These are phyloP conservation scores for Streblospio benedicti DNA, from an alignment of 1,140 invertebrate genomes.

Conservation along the genomic window DNA sequence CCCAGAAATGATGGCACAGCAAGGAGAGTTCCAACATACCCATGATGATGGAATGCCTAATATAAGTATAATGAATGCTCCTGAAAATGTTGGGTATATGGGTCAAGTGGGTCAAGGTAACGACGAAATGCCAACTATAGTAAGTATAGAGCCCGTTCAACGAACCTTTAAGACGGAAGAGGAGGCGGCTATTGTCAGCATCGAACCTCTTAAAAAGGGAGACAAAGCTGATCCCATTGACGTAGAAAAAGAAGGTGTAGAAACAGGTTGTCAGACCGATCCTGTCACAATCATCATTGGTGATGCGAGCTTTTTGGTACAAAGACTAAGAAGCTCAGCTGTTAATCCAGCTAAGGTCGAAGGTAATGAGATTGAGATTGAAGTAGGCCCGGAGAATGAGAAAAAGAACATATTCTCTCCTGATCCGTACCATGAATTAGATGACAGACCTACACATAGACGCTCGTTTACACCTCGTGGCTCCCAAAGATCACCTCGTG, in stretches of 20 bases:
- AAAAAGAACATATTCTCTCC: too few relatives aligned
- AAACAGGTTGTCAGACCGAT: constrained; percentile 14
- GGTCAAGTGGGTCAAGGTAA: not conserved
- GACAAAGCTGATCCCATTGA: not conserved
- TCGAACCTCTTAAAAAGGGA: not conserved
- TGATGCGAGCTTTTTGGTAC: constrained; percentile 15
- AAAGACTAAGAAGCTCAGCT: constrained; percentile 14
- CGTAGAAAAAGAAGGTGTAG: not conserved
- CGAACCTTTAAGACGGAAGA: not conserved
- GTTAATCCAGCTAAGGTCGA: constrained; percentile 12
- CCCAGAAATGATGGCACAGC: too few relatives aligned
- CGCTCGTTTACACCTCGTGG: too few relatives aligned
- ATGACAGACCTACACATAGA: too few relatives aligned
- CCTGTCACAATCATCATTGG: constrained; percentile 20
- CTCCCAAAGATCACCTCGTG: too few relatives aligned
- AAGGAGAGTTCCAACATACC: too few relatives aligned
- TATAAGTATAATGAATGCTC: too few relatives aligned
- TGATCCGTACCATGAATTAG: too few relatives aligned
- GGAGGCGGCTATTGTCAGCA: not conserved
- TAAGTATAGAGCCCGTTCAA: not conserved
- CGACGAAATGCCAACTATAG: not conserved
- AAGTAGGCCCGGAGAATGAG: constrained; percentile 6
- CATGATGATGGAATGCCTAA: too few relatives aligned
- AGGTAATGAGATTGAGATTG: constrained; percentile 19
- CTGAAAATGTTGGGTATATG: not conserved